Evolutionary conservation across 1,140 invertebrate species (phyloP).

Genomic region (Caenorhabditis briggsae): DNA sequence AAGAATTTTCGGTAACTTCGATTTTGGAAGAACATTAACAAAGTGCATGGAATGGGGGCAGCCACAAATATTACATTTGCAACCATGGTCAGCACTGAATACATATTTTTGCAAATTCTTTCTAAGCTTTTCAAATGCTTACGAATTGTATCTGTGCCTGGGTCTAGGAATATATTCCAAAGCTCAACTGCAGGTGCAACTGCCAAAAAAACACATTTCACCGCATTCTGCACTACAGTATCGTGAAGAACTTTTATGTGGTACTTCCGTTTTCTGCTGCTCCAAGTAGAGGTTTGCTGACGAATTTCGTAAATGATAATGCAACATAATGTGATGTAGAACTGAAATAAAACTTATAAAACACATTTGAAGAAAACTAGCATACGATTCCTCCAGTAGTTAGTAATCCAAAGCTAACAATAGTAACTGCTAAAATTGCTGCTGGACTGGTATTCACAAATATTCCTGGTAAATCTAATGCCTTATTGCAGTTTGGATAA

Average conservation of each 20-base stretch:
- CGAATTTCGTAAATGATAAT: background rate
- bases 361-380: background rate
- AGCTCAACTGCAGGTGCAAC: background rate
- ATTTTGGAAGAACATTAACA: slow-evolving; percentile 5
- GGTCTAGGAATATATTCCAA: background rate
- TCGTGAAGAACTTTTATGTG: background rate
- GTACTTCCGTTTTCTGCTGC: background rate
- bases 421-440: background rate
- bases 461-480: background rate
- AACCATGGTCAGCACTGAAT: background rate
- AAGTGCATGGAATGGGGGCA: background rate
- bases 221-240: background rate
- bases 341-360: background rate
- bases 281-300: background rate
- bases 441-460: slow-evolving; percentile 14
- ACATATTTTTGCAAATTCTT: too few relatives aligned
- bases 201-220: slow-evolving; percentile 11
- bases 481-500: slow-evolving; percentile 3
- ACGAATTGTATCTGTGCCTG: background rate
- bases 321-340: background rate
- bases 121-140: background rate
- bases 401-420: background rate
- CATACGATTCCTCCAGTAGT: background rate
- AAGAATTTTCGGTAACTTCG: background rate
- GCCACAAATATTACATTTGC: background rate